A percentile compares a stretch with the other conserved stretches of the same genome.
Evolutionary conservation across 30 jellyfish, hydroid and myxozoan species (phyloP).

Genomic region (Turritopsis dohrnii): DNA sequence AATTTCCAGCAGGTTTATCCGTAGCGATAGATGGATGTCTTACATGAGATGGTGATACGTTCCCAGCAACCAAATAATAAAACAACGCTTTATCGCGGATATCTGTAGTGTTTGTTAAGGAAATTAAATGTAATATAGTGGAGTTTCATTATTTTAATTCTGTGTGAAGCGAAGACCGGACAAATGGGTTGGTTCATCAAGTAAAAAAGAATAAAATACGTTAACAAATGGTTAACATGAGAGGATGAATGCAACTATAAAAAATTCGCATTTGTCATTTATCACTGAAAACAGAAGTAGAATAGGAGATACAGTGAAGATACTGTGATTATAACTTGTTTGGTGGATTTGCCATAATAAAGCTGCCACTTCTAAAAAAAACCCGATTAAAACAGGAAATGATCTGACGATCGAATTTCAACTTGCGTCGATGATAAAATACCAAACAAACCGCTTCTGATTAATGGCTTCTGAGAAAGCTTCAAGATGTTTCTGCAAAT

Average conservation of each 20-base stretch:
- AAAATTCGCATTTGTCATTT: no score
- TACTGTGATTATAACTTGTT: constrained; percentile 6
- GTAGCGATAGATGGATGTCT: background rate
- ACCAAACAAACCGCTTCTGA: background rate
- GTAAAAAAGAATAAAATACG: no score
- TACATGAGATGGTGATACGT: constrained; percentile 60
- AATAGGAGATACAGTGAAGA: background rate
- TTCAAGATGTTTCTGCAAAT: constrained; percentile 10
- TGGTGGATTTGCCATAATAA: background rate
- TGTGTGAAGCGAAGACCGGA: no score
- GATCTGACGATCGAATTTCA: background rate
- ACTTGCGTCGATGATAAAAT: background rate
- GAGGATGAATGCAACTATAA: no score
- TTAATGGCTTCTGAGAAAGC: background rate
- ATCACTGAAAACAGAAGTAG: background rate
- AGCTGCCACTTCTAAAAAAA: constrained; percentile 24
- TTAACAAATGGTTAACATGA: no score
- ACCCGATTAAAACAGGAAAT: background rate
- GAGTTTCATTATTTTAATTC: background rate
- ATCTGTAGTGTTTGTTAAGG: constrained; percentile 14
- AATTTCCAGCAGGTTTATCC: no score
- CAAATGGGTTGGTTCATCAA: no score
- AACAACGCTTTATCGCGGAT: constrained; percentile 60
- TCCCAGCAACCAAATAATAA: constrained; percentile 51
- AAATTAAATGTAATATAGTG: background rate